Evolutionary conservation across 2,113 vertebrate species (phyloP), one percentile per base, ranked within the genome.

Genomic region (Petrocephalus zakoni): DNA sequence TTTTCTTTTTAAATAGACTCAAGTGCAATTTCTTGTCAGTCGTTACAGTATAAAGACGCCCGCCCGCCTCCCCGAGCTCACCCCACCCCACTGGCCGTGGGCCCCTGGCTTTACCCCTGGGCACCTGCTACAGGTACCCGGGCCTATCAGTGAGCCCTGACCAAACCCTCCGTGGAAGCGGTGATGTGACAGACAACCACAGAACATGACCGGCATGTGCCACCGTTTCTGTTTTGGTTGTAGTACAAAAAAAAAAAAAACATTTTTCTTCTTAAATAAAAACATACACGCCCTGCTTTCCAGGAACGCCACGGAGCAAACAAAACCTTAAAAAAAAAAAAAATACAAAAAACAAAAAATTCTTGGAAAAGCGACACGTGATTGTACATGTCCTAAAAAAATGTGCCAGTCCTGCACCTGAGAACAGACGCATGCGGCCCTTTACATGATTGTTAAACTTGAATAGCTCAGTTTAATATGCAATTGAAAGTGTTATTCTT

Each of bases 1-100:
- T 58, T 58, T 75, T 37, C 15, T 75, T 93, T 92, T 93, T 93
- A 96, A 95, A 86, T 53, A 85, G 83, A 88, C 83, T 17, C 72
- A 90, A 89, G 96, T 96, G 96, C 96, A 97, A 96, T 95, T 96
- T 84, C 86, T 94, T 95, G 95, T 93, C 94, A 91, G 92, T 93
- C 94, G 94, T 93, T 94, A 55, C 85, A 61, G 22, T 13, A 61
- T 34, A 89, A 52, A 87, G 51, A 42, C 15, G 37, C 34, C 72
- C 29, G 10, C 61, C 10, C n/a, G 21, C 61, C 9, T 10, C 34
- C 2, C 10, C 25, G n/a, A 9, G 2, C 61, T 8, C n/a, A 1
- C 4, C 11, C 21, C 8, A 7, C 22, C 17, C 22, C 25, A 1
- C 6, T 29, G 83, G 84, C 51, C 84, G 25, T 34, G n/a, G 47